Evolutionary conservation across 2,888 invertebrate species (phyloP).

Genomic region (Urechis unicinctus): DNA sequence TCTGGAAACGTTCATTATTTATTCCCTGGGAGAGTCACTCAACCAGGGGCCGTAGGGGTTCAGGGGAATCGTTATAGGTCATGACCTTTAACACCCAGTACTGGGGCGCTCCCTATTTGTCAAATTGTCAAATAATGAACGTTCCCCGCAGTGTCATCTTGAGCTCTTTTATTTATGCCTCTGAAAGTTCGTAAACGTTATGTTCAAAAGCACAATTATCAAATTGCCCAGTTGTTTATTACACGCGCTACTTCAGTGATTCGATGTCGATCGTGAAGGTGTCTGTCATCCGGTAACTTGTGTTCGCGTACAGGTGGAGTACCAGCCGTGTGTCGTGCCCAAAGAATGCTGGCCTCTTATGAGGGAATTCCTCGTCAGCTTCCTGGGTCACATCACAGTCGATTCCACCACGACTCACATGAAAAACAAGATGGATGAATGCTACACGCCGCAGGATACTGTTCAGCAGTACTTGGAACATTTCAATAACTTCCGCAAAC

Average conservation of each 20-base stretch:
- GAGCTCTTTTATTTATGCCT: no score
- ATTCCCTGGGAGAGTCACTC: no score
- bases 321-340: constrained; percentile 81
- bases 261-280: background rate
- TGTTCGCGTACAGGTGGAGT: constrained; percentile 71
- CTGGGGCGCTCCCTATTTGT: no score
- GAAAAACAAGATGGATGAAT: constrained; percentile 66
- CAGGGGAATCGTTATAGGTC: no score
- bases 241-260: background rate
- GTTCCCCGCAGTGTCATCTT: no score
- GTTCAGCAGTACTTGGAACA: constrained; percentile 91
- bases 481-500: constrained; percentile 79
- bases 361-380: constrained; percentile 83
- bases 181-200: no score
- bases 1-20: no score
- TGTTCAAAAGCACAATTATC: no score
- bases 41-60: no score
- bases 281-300: background rate
- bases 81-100: no score
- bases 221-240: background rate
- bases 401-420: constrained; percentile 59
- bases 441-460: constrained; percentile 82
- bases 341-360: constrained; percentile 85
- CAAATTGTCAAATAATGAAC: no score
- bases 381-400: constrained; percentile 73